Evolutionary conservation across 2,888 invertebrate species (phyloP).

Genomic region (Hyppa rectilinea): DNA sequence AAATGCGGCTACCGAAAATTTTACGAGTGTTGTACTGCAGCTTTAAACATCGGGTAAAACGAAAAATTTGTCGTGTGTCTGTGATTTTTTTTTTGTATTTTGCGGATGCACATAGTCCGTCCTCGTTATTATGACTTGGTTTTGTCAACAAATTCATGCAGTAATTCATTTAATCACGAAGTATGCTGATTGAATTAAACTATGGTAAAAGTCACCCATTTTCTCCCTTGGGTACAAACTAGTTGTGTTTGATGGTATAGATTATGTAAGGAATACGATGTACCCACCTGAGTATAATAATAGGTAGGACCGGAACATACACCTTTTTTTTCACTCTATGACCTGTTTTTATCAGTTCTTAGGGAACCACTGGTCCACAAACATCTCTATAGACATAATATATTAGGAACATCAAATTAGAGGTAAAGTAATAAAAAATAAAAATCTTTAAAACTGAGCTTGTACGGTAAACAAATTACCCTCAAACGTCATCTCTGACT

Average conservation of each 20-base stretch:
- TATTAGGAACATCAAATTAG: not conserved
- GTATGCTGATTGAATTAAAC: not conserved
- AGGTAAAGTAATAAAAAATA: not conserved
- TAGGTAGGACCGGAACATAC: not conserved
- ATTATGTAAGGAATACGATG: not conserved
- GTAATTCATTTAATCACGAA: not conserved
- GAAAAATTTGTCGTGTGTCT: constrained; percentile 7
- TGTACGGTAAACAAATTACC: constrained; percentile 35
- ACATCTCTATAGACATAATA: not conserved
- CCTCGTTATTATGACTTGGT: not conserved
- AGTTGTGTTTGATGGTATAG: not conserved
- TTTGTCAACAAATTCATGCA: not conserved
- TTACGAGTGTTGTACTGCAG: constrained; percentile 47
- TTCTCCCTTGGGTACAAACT: not conserved
- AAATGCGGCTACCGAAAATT: constrained; percentile 47
- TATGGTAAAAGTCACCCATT: not conserved
- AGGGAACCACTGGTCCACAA: not conserved
- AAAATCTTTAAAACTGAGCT: constrained; percentile 3
- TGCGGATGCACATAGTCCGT: not conserved
- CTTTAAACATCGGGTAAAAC: constrained; percentile 39
- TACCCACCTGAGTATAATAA: not conserved
- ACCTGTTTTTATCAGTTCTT: not conserved
- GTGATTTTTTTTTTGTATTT: constrained; percentile 1
- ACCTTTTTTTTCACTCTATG: not conserved
- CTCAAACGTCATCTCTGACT: constrained; percentile 18